Conservation (phyloP, 1,140 invertebrate genomes). For the Ceratosolen fusciceps region DNA sequence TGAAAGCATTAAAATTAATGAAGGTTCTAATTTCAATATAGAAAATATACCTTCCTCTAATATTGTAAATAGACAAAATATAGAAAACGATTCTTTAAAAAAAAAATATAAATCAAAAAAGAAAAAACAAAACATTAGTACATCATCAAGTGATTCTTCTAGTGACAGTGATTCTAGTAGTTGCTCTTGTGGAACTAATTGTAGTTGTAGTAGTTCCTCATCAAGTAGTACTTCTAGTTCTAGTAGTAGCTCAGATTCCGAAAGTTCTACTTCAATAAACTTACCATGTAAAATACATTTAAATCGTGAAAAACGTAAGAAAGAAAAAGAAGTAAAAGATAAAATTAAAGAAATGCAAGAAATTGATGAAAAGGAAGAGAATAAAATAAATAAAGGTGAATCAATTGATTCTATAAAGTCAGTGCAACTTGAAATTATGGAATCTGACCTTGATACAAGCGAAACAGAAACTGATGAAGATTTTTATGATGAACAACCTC, state of each 20-base stretch:
- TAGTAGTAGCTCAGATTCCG: conserved; percentile 81
- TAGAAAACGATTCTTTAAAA: conserved; percentile 50
- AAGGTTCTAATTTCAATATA: conserved; percentile 46
- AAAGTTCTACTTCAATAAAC: conserved; percentile 74
- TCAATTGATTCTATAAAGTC: conserved; percentile 39
- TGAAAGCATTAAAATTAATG: conserved; percentile 62
- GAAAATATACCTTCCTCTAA: conserved; percentile 61
- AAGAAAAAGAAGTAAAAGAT: conserved; percentile 61
- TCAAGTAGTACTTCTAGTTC: conserved; percentile 74
- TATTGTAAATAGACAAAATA: conserved; percentile 37
- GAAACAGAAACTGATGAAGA: conserved; percentile 89
- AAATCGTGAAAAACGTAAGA: conserved; percentile 64
- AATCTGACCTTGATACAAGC: conserved; percentile 86
- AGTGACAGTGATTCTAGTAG: conserved; percentile 82
- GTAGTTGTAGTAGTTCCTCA: conserved; percentile 81
- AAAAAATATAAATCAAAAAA: conserved; percentile 66
- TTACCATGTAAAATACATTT: conserved; percentile 56
- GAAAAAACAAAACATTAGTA: conserved; percentile 64
- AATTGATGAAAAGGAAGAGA: neutral
- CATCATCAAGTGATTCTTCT: conserved; percentile 80
- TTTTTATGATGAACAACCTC: conserved; percentile 87
- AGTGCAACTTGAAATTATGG: conserved; percentile 69
- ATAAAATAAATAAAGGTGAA: conserved; percentile 38
- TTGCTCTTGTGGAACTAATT: conserved; percentile 85
- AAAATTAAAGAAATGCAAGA: conserved; percentile 46